Evolutionary conservation across 2,113 vertebrate genomes (phyloP).

Genomic region (Crotalus horridus): DNA sequence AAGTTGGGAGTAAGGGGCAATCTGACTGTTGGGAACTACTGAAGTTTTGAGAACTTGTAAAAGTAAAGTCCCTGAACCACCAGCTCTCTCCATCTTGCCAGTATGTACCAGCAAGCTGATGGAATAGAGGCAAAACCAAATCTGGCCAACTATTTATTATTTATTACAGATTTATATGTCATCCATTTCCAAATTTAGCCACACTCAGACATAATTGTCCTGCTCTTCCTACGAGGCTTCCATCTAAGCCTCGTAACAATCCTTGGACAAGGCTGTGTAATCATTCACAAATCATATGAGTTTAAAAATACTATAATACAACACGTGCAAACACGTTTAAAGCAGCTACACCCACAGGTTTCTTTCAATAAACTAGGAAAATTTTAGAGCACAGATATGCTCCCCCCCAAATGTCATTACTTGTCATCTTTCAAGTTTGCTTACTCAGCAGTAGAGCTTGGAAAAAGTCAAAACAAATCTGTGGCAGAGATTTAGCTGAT

Average conservation of each 20-base stretch:
- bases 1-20: background rate
- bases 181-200: background rate
- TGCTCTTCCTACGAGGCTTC: background rate
- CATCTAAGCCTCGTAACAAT: background rate
- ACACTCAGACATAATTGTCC: too few species aligned
- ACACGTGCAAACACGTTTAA: background rate
- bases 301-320: too few species aligned
- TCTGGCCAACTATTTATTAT: background rate
- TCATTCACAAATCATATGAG: background rate
- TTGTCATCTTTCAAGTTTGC: background rate
- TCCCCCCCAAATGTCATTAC: background rate
- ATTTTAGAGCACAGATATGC: background rate
- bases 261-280: background rate
- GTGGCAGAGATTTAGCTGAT: background rate
- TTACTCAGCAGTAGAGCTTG: background rate
- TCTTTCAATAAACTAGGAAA: background rate
- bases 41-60: background rate
- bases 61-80: background rate
- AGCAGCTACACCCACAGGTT: background rate
- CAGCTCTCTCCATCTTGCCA: background rate
- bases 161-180: background rate
- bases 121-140: background rate
- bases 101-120: background rate
- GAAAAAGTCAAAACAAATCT: background rate
- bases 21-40: background rate